Conservation (phyloP, 2,113 vertebrate species). For the Lasiurus cinereus region DNA sequence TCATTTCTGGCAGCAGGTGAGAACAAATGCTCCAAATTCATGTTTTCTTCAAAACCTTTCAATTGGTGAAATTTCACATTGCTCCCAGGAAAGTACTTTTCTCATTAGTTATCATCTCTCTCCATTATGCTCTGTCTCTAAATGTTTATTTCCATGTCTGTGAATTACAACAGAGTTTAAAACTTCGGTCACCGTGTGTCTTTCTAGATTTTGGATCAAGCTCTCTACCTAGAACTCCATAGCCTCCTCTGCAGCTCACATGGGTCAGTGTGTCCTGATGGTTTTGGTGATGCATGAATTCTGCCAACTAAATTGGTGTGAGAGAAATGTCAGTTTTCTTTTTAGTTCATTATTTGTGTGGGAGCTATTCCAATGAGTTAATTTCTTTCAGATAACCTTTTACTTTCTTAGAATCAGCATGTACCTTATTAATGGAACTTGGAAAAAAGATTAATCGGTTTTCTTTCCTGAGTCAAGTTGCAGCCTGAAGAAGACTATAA, state of each 20-base stretch:
- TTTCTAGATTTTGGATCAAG: neutral
- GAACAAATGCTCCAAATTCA: neutral
- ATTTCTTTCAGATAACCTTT: neutral
- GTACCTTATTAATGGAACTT: neutral
- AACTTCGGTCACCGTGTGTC: neutral
- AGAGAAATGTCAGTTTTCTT: neutral
- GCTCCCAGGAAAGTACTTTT: neutral
- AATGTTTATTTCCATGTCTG: neutral
- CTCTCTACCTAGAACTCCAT: neutral
- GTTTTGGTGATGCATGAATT: neutral
- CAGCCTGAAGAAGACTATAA: neutral
- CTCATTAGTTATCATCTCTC: neutral
- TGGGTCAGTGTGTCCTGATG: neutral
- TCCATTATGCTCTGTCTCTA: neutral
- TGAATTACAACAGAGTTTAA: neutral
- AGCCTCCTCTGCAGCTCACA: neutral
- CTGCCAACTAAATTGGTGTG: neutral
- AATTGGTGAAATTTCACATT: neutral
- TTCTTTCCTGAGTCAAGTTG: neutral
- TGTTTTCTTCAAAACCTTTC: neutral
- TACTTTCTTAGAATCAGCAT: neutral
- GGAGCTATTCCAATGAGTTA: neutral
- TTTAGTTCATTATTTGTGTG: neutral
- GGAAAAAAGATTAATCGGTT: neutral
- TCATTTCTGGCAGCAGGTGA: neutral